Evolutionary conservation across 2,797 vertebrate species (phyloP), one percentile per base, ranked within the genome.

Genomic region (Gymnodraco acuticeps): DNA sequence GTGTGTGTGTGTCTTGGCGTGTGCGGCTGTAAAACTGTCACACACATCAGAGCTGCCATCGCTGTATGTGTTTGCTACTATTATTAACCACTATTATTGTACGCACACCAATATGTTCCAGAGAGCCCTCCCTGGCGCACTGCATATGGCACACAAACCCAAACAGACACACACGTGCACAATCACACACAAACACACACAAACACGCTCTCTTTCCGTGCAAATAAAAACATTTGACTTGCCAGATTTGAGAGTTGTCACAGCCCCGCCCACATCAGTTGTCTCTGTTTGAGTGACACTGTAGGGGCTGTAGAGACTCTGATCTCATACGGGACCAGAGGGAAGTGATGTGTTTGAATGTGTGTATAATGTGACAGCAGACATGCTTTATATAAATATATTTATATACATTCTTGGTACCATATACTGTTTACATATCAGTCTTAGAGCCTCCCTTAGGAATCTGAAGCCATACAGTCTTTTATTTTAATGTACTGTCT

Each of bases 21-120:
- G 92, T 83, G 89, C 72, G 84, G 83, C 91, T 92, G 88, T 89
- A 93, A 93, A 93, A 91, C 93, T 94, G 94, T 95, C 94, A 94
- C 91, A 89, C 88, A 93, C 88, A 94, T 93, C 89, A 93, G 89
- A 93, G 91, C 87, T 87, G 89, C 91, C 90, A 87, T 88, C 76
- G 77, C 89, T 88, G 87, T 89, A 92, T 91, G 89, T 75, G 88
- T 89, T 83, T 89, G 86, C 87, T 93, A 91, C 94, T 95, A 95
- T 95, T 94, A 95, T 95, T 95, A 95, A 93, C 93, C 88, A 86
- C 92, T 78, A 93, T 89, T 23, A 23, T 23, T 23, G 91, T 83
- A 89, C 85, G 71, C 90, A 88, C 90, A 82, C 89, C 91, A 92
- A 95, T 94, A 95, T 94, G 95, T 94, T 95, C 86, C 87, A 88